Conservation (phyloP, 2,797 vertebrate species). For the Labeo calbasu region DNA sequence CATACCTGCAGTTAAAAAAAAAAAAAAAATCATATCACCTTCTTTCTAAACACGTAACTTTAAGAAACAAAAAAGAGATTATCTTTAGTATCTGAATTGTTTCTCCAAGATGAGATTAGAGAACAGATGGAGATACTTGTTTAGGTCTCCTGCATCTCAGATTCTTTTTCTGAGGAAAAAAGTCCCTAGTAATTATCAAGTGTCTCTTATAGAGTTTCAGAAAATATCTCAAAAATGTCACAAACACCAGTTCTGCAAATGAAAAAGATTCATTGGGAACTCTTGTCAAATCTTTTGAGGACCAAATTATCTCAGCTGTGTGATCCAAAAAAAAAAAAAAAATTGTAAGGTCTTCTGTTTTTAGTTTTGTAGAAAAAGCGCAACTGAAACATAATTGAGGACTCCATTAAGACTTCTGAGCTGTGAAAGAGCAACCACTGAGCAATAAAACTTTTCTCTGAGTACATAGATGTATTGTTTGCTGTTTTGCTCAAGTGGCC, state of each 20-base stretch:
- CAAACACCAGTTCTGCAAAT: background rate
- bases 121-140: background rate
- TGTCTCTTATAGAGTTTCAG: background rate
- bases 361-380: background rate
- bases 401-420: constrained; percentile 17
- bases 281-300: background rate
- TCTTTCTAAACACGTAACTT: background rate
- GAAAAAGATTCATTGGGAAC: background rate
- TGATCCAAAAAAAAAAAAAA: background rate
- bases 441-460: background rate
- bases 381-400: background rate
- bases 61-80: background rate
- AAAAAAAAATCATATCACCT: background rate
- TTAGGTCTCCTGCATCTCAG: background rate
- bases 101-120: background rate
- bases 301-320: background rate
- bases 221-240: background rate
- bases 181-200: background rate
- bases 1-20: constrained; percentile 81
- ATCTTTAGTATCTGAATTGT: background rate
- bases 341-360: background rate
- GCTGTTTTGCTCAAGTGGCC: constrained; percentile 49
- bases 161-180: background rate
- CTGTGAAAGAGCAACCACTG: constrained; percentile 15
- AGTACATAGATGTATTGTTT: constrained; percentile 34